Percentiles rank a stretch among this genome's conserved stretches.
These are phyloP conservation scores for Phenacoccus solenopsis DNA, from an alignment of 1,140 invertebrate species.

Conservation along the genomic window DNA sequence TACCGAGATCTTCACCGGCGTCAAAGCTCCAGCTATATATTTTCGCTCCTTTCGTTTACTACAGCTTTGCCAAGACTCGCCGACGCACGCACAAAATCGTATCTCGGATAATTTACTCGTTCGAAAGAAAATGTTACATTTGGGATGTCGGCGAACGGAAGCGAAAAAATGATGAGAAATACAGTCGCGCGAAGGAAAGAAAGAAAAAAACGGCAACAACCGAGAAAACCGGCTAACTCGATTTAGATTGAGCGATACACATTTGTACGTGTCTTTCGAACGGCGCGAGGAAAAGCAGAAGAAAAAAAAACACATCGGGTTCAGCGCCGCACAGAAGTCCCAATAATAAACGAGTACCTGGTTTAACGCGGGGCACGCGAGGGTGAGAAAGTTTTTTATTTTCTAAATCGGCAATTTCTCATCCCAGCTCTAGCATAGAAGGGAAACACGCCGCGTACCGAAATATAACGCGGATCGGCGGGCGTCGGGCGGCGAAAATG, in stretches of 20 bases:
- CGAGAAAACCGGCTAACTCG: slow-evolving; percentile 10
- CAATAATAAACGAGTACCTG: slow-evolving; percentile 16
- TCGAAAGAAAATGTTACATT: neutral
- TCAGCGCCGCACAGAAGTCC: neutral
- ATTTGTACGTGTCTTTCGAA: slow-evolving; percentile 15
- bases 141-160: neutral
- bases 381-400: slow-evolving; percentile 12
- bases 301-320: neutral
- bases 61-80: neutral
- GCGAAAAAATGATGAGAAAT: neutral
- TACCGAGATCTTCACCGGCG: no score
- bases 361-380: neutral
- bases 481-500: neutral
- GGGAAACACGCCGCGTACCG: no score
- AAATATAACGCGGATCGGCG: neutral
- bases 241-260: slow-evolving; percentile 13
- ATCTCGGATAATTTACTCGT: neutral
- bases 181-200: neutral
- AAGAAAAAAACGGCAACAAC: neutral
- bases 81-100: neutral
- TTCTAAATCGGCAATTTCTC: slow-evolving; percentile 16
- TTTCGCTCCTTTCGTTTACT: no score
- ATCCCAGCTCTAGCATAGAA: slow-evolving; percentile 10
- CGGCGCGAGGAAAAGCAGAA: neutral
- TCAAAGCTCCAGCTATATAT: no score